These are phyloP conservation scores for Varanus salvator DNA, from an alignment of 2,113 vertebrate genomes.

Conservation along the genomic window DNA sequence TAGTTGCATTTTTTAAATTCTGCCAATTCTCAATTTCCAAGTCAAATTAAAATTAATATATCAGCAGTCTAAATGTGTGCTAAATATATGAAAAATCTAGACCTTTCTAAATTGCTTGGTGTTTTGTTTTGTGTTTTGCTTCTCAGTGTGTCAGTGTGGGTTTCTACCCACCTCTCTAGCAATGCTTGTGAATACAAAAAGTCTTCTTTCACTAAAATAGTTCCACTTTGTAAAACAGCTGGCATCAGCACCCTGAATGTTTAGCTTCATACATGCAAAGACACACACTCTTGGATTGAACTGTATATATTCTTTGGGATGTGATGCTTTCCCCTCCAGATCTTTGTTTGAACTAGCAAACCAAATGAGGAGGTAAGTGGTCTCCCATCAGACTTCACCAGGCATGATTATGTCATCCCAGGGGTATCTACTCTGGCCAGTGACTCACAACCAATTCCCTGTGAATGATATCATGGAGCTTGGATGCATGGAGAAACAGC, in stretches of 20 bases:
- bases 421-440: constrained; percentile 29
- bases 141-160: background rate
- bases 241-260: background rate
- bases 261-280: background rate
- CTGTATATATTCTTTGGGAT: background rate
- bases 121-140: background rate
- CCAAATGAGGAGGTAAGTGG: background rate
- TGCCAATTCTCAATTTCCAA: background rate
- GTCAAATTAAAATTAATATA: background rate
- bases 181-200: background rate
- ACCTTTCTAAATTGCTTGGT: background rate
- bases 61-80: background rate
- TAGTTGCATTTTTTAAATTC: background rate
- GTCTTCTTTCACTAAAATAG: background rate
- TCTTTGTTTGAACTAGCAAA: background rate
- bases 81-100: background rate
- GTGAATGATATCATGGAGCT: constrained; percentile 12
- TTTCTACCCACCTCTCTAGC: background rate
- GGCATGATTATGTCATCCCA: background rate
- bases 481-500: background rate
- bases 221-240: background rate
- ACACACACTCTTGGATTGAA: background rate
- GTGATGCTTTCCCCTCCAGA: background rate
- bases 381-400: background rate
- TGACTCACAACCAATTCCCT: background rate